Base-by-base conservation (phyloP, 2,113 vertebrate species). In the Siniperca chuatsi region DNA sequence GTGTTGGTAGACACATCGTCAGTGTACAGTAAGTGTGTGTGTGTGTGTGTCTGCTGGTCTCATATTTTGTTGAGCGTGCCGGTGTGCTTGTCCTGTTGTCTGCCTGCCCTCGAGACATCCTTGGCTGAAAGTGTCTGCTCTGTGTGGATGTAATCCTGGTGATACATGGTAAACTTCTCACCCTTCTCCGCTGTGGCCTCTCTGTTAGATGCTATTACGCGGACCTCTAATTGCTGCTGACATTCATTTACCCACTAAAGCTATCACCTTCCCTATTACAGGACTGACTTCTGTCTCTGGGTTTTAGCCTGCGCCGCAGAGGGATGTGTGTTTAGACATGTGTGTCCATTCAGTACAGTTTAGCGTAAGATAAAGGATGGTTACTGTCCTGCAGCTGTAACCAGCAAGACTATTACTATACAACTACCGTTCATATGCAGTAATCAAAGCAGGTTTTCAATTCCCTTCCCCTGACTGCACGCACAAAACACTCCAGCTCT, bases 171-270 rank as follows among this genome's bases (percentile, higher is more conserved):
- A 85, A 93, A 91, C 92, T 89, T 83, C 76, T 94, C 93, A 94
- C 94, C 95, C 25, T 74, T 35, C 89, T 90, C 79, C 12, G 58
- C 89, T 79, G 86, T 86, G 89, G 87, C 79, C 92, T 77, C 86
- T 92, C 89, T 89, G 89, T 78, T 85, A 83, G 68, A 91, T 75
- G 86, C 88, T 92, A 92, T 94, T 94, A 95, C 69, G 57, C 79
- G 52, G 82, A 87, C 89, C 92, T 94, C 93, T 96, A 95, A 96
- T 96, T 96, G 95, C 92, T 87, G 81, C 85, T 94, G 95, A 95
- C 94, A 91, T 95, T 95, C 92, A 95, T 95, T 95, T 94, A 94
- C 88, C 94, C 94, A 94, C 90, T 88, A 92, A 92, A 85, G 82
- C 89, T 92, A 91, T 89, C 93, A 79, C 90, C 84, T 94, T 94